These are phyloP conservation scores for Diabrotica balteata DNA, from an alignment of 2,888 invertebrate species.

Conservation along the genomic window DNA sequence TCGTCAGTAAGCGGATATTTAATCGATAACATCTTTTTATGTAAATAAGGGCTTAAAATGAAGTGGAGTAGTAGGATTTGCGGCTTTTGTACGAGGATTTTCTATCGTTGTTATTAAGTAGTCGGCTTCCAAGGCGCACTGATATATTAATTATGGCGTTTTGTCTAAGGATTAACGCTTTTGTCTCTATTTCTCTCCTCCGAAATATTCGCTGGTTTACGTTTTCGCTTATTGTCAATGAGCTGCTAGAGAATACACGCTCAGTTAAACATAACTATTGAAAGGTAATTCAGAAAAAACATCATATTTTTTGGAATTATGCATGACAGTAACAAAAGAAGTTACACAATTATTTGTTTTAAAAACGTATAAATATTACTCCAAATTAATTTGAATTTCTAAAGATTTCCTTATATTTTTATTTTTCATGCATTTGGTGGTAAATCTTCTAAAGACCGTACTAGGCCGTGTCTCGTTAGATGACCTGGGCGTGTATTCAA, in stretches of 20 bases:
- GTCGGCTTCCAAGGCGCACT: slow-evolving; percentile 34
- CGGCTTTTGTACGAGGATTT: slow-evolving; percentile 39
- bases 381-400: no score
- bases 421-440: no score
- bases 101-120: slow-evolving; percentile 40
- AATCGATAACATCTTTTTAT: slow-evolving; percentile 40
- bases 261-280: no score
- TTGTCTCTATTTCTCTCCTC: slow-evolving; percentile 15
- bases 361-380: no score
- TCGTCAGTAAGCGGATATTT: slow-evolving; percentile 29
- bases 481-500: no score
- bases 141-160: slow-evolving; percentile 41
- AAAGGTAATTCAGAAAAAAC: no score
- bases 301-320: no score
- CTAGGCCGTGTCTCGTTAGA: no score
- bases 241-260: not conserved
- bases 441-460: no score
- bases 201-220: not conserved
- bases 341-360: no score
- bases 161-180: slow-evolving; percentile 36
- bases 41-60: slow-evolving; percentile 38
- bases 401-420: no score
- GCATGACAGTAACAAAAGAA: no score
- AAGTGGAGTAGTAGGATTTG: slow-evolving; percentile 40
- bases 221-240: slow-evolving; percentile 10